phyloP scores from a whole-genome alignment of 2,113 vertebrate species.

The Amia ocellicauda region DNA sequence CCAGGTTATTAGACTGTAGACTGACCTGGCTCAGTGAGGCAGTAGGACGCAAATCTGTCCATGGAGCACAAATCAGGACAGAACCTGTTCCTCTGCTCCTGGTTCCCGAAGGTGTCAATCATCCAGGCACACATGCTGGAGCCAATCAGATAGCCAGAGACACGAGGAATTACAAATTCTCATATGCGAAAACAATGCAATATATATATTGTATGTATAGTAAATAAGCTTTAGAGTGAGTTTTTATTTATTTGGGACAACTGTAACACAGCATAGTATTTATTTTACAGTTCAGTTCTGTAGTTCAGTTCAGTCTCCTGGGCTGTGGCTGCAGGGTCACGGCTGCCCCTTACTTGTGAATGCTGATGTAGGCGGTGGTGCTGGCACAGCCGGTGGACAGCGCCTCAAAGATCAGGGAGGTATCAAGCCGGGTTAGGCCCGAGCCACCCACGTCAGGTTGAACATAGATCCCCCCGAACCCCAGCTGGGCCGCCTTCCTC shows the following conservation, averaged over 20 bases:
- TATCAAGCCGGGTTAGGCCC: constrained; percentile 88
- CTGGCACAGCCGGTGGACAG: constrained; percentile 92
- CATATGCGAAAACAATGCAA: too few species aligned
- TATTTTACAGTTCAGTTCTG: too few species aligned
- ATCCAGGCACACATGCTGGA: constrained; percentile 96
- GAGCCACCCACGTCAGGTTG: constrained; percentile 86
- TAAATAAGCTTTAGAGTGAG: too few species aligned
- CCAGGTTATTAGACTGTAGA: too few species aligned
- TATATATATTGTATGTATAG: too few species aligned
- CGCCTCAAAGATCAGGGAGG: constrained; percentile 91
- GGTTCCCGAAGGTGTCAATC: constrained; percentile 85
- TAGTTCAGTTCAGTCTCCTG: too few species aligned
- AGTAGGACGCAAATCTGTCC: constrained; percentile 93
- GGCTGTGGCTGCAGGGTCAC: too few species aligned
- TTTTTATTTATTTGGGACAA: too few species aligned
- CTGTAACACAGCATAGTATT: too few species aligned
- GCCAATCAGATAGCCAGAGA: constrained; percentile 16
- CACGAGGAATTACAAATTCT: too few species aligned
- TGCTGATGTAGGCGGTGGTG: constrained; percentile 95
- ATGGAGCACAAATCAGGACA: constrained; percentile 87
- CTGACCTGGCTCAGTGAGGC: constrained; percentile 94
- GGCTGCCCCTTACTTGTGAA: constrained; percentile 91
- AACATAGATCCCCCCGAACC: constrained; percentile 88
- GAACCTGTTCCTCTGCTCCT: constrained; percentile 77
- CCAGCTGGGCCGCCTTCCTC: constrained; percentile 84